Conservation (phyloP, 2,888 invertebrate genomes). For the Ferdinandea cuprea region DNA sequence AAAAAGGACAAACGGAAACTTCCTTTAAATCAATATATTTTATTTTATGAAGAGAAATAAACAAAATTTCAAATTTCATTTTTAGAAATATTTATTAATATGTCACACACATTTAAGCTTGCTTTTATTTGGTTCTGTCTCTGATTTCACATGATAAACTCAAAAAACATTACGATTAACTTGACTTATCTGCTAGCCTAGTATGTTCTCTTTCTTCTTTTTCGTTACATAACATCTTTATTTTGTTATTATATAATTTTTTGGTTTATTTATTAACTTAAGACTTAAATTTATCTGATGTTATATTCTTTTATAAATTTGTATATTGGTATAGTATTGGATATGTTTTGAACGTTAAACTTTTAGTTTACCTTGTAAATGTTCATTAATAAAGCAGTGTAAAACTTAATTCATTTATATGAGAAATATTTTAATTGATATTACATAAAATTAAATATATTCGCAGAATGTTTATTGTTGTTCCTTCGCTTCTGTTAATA, state of each 20-base stretch:
- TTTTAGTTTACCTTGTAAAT: slow-evolving; percentile 9
- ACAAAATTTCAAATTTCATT: background rate
- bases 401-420: slow-evolving; percentile 15
- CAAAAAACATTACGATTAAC: slow-evolving; percentile 26
- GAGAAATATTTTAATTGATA: slow-evolving; percentile 3
- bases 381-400: slow-evolving; percentile 19
- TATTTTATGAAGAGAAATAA: too few species aligned
- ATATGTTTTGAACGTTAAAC: slow-evolving; percentile 53
- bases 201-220: slow-evolving; percentile 12
- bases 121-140: background rate
- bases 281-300: slow-evolving; percentile 26
- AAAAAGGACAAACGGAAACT: too few species aligned
- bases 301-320: slow-evolving; percentile 32
- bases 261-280: slow-evolving; percentile 55
- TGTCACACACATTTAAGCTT: slow-evolving; percentile 42
- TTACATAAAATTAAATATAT: slow-evolving; percentile 15
- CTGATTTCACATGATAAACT: slow-evolving; percentile 15
- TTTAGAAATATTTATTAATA: slow-evolving; percentile 67
- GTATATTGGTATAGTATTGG: slow-evolving; percentile 41
- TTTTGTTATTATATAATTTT: slow-evolving; percentile 42
- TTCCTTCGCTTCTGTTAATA: background rate
- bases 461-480: slow-evolving; percentile 40
- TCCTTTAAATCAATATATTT: too few species aligned
- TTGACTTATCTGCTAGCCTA: slow-evolving; percentile 38
- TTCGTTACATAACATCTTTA: slow-evolving; percentile 10